A percentile compares a stretch with the other conserved stretches of the same genome.
These are phyloP conservation scores for Micromesistius poutassou DNA, from an alignment of 2,797 vertebrate species.

Conservation along the genomic window DNA sequence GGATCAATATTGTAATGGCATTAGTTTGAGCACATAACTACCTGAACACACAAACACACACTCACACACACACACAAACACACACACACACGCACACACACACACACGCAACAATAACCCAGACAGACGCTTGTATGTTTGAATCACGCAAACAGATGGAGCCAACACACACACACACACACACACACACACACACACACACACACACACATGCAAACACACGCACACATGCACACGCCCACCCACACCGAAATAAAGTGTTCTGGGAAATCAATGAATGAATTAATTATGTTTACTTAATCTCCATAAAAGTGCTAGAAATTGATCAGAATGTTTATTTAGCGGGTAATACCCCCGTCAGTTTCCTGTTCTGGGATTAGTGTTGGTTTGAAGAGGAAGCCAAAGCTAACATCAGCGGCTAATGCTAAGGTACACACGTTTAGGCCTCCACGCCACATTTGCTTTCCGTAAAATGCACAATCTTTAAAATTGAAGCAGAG, in stretches of 20 bases:
- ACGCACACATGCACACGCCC: not conserved
- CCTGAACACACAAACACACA: not conserved
- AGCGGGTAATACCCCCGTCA: not conserved
- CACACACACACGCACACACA: too few relatives aligned
- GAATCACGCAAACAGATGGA: not conserved
- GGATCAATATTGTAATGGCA: not conserved
- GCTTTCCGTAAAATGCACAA: not conserved
- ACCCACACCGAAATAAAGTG: not conserved
- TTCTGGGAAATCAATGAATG: slow-evolving; percentile 1
- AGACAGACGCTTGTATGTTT: not conserved
- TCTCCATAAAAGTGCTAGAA: slow-evolving; percentile 1
- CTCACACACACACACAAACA: too few relatives aligned
- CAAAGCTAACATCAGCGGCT: not conserved
- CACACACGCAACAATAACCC: too few relatives aligned
- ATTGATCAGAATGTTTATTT: not conserved
- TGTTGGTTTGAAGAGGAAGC: not conserved
- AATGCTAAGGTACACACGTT: not conserved
- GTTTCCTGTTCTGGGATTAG: slow-evolving; percentile 2
- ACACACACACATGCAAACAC: not conserved
- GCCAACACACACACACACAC: not conserved
- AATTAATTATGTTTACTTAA: not conserved
- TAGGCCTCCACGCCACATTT: not conserved
- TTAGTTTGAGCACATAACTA: not conserved
- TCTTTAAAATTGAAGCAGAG: not conserved
- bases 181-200: not conserved